Conservation (phyloP, 1,140 invertebrate species). For the Nomia melanderi region DNA sequence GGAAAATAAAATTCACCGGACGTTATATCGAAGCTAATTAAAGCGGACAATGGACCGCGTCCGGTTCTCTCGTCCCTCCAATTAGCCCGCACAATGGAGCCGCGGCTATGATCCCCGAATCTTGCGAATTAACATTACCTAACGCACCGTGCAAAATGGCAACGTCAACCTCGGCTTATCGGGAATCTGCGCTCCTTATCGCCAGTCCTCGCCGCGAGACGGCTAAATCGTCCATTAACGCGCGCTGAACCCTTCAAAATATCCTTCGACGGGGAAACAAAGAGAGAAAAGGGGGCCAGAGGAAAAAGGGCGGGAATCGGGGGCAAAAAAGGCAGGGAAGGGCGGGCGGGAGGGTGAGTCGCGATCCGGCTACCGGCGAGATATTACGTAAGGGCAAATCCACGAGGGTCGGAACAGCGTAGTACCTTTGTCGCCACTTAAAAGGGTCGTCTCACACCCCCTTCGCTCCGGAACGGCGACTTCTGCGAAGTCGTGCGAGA, state of each 20-base stretch:
- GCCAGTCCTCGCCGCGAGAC: slow-evolving; percentile 10
- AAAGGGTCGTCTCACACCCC: slow-evolving; percentile 17
- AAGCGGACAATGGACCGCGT: too few relatives aligned
- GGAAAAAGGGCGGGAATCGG: neutral
- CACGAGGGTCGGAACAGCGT: neutral
- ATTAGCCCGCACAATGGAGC: too few relatives aligned
- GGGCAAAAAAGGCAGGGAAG: too few relatives aligned
- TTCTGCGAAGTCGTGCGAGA: slow-evolving; percentile 39
- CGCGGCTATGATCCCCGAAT: neutral
- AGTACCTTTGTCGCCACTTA: slow-evolving; percentile 49
- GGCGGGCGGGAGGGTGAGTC: neutral
- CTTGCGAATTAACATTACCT: neutral
- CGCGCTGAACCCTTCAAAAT: slow-evolving; percentile 50
- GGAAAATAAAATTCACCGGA: too few relatives aligned
- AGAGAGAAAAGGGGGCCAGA: slow-evolving; percentile 8
- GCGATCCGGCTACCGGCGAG: slow-evolving; percentile 33
- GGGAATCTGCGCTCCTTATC: slow-evolving; percentile 7
- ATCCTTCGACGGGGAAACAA: slow-evolving; percentile 69
- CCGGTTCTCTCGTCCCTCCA: too few relatives aligned
- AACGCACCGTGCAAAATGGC: neutral
- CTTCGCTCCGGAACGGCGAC: slow-evolving; percentile 27
- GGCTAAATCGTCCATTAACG: slow-evolving; percentile 69
- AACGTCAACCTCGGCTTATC: neutral
- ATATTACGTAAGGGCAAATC: slow-evolving; percentile 40
- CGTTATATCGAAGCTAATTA: too few relatives aligned